Evolutionary conservation across 2,113 vertebrate genomes (phyloP).

Genomic region (Hemichromis elongatus): DNA sequence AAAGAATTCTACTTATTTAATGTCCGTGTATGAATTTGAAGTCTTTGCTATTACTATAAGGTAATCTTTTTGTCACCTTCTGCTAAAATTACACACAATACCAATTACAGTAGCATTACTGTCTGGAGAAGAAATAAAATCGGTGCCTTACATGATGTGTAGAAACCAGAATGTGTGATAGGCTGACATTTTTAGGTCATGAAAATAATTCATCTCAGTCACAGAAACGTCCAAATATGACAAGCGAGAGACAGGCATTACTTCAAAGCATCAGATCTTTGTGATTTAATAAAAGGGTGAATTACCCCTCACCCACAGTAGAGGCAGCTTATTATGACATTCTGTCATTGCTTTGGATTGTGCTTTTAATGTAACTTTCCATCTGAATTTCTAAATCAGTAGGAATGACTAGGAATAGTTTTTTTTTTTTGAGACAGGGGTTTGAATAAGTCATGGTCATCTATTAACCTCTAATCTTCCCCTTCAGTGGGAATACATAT

Average conservation of each 20-base stretch:
- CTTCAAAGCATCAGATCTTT: not conserved
- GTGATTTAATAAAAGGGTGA: not conserved
- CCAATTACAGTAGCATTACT: not conserved
- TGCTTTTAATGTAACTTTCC: not conserved
- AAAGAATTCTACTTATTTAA: not conserved
- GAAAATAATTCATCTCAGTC: not conserved
- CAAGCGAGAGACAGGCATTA: not conserved
- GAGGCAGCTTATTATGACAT: not conserved
- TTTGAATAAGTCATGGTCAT: not conserved
- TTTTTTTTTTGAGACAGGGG: not conserved
- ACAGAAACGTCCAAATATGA: not conserved
- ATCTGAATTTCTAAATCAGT: not conserved
- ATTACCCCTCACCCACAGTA: not conserved
- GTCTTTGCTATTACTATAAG: not conserved
- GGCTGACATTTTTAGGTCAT: not conserved
- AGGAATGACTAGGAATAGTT: not conserved
- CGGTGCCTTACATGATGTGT: rapidly evolving
- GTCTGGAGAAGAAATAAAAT: not conserved
- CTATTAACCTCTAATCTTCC: not conserved
- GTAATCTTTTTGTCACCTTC: not conserved
- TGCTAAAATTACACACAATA: not conserved
- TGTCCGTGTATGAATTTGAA: not conserved
- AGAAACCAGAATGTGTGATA: not conserved
- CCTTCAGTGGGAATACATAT: not conserved
- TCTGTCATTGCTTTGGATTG: not conserved